Conservation (phyloP, 1,140 invertebrate species). For the Rhopalosiphum padi region DNA sequence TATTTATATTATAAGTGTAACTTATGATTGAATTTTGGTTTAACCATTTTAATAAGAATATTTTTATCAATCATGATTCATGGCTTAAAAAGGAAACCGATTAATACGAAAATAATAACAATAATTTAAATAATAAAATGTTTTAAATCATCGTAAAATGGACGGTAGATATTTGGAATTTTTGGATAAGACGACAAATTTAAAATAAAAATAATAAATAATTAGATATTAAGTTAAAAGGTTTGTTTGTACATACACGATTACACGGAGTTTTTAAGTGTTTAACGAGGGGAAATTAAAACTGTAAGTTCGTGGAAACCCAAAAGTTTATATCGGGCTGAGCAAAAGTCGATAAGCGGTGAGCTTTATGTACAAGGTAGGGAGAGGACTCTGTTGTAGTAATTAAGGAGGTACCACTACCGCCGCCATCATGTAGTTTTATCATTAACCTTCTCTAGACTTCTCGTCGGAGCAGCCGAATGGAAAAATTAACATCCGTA, state of each 20-base stretch:
- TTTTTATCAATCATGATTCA: not conserved
- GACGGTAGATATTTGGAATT: not conserved
- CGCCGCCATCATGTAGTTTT: slow-evolving; percentile 45
- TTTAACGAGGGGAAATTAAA: slow-evolving; percentile 54
- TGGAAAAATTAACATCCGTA: slow-evolving; percentile 52
- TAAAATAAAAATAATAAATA: not conserved
- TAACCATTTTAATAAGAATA: not conserved
- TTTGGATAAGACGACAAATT: not conserved
- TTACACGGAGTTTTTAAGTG: slow-evolving; percentile 42
- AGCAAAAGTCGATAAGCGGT: slow-evolving; percentile 49
- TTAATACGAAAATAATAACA: not conserved
- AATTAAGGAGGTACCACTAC: slow-evolving; percentile 19
- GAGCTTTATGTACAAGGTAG: slow-evolving; percentile 24
- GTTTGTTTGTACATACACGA: slow-evolving; percentile 2
- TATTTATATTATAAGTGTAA: not conserved
- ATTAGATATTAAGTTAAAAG: not conserved
- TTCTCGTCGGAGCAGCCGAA: slow-evolving; percentile 41
- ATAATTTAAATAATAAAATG: not conserved
- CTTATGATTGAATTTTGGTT: not conserved
- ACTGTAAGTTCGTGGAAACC: slow-evolving; percentile 41
- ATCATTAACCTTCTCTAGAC: slow-evolving; percentile 54
- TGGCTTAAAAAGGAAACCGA: not conserved
- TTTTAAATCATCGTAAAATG: not conserved
- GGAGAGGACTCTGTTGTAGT: not conserved
- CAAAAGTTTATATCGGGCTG: slow-evolving; percentile 6